A percentile compares a stretch with the other conserved stretches of the same genome.
Conservation (phyloP, 2,113 vertebrate species). For the Pseudopodoces humilis region DNA sequence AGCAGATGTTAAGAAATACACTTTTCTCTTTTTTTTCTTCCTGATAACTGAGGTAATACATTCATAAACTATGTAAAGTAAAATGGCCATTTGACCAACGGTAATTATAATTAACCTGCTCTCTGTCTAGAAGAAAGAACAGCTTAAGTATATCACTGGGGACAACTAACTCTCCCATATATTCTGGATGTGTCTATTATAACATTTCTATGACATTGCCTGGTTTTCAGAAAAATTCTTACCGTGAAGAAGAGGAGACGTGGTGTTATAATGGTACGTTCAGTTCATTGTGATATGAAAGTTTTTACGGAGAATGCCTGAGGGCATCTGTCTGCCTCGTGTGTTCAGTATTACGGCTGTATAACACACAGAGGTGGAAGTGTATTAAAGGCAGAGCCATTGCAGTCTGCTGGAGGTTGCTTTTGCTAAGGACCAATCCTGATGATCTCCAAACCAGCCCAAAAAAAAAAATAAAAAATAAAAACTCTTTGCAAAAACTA, state of each 20-base stretch:
- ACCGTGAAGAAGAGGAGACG: conserved; percentile 3
- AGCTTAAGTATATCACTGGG: background rate
- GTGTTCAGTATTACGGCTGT: conserved; percentile 47
- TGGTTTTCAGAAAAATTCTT: background rate
- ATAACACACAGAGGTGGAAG: conserved; percentile 42
- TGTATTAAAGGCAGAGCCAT: conserved; percentile 56
- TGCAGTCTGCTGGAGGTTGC: conserved; percentile 49
- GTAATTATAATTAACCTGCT: conserved; percentile 6
- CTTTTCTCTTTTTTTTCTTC: background rate
- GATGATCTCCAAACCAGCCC: background rate
- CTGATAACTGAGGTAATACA: conserved; percentile 7
- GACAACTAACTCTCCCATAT: background rate
- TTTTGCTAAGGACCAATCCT: conserved; percentile 46
- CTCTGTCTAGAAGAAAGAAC: background rate
- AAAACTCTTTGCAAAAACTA: background rate
- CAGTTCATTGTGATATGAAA: conserved; percentile 59
- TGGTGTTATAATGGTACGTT: conserved; percentile 17
- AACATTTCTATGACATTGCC: conserved; percentile 44
- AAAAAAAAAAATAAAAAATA: background rate
- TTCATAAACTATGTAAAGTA: background rate
- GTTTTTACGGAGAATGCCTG: conserved; percentile 58
- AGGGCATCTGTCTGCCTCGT: conserved; percentile 68
- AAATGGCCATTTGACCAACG: background rate
- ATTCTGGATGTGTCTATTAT: conserved; percentile 54
- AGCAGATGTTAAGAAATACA: background rate